These are phyloP conservation scores for Aphaenogaster rudis DNA, from an alignment of 1,140 invertebrate genomes.

Conservation along the genomic window DNA sequence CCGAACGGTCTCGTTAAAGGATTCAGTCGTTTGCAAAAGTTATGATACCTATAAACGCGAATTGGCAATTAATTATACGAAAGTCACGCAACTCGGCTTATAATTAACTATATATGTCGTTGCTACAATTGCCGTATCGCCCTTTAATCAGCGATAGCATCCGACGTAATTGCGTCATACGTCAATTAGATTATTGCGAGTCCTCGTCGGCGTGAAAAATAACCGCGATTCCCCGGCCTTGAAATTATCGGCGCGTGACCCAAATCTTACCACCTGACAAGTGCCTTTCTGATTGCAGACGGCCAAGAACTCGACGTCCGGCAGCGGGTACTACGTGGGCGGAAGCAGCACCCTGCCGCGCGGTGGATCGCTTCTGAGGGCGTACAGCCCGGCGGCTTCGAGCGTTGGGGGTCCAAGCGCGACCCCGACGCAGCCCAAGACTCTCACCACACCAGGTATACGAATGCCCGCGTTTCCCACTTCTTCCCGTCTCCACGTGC, in stretches of 20 bases:
- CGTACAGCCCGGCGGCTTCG: constrained; percentile 90
- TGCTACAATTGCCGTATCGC: neutral
- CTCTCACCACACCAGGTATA: constrained; percentile 83
- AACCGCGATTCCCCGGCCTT: neutral
- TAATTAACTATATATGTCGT: neutral
- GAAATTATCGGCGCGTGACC: neutral
- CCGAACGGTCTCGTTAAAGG: neutral
- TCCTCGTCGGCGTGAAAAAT: constrained; percentile 4
- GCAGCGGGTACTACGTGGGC: constrained; percentile 89
- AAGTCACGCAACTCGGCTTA: neutral
- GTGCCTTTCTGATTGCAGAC: constrained; percentile 81
- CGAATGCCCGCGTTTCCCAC: constrained; percentile 35
- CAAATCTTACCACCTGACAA: neutral
- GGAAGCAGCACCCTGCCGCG: constrained; percentile 89
- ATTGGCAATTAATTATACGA: neutral
- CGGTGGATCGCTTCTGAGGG: constrained; percentile 89
- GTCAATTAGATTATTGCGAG: neutral
- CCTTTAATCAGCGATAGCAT: neutral
- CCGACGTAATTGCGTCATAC: neutral
- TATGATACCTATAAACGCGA: neutral
- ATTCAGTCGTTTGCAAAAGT: neutral
- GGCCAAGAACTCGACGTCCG: constrained; percentile 84
- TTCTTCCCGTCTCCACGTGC: neutral
- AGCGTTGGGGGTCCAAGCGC: constrained; percentile 81
- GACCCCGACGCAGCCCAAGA: constrained; percentile 81